Percentiles rank a stretch among this genome's conserved stretches.
Conservation (phyloP, 1,140 invertebrate species). For the Heliconius eleuchia region DNA sequence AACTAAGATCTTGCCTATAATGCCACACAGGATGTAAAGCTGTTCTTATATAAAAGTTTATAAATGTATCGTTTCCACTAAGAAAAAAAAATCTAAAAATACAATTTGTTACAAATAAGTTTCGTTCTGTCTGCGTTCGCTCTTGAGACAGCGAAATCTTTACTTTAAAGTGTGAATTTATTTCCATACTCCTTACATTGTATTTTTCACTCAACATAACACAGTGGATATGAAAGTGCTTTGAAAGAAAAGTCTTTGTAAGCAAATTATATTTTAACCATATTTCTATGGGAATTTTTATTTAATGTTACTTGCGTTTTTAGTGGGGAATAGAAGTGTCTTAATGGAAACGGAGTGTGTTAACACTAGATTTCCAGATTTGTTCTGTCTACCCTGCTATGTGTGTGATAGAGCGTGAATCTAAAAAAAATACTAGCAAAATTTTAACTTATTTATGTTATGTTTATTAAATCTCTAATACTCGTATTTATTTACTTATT, state of each 20-base stretch:
- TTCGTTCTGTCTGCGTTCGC: background rate
- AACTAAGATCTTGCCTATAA: no score
- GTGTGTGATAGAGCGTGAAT: no score
- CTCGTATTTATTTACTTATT: no score
- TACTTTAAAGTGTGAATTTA: slow-evolving; percentile 6
- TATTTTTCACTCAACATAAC: slow-evolving; percentile 12
- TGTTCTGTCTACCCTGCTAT: no score
- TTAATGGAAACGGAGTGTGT: no score
- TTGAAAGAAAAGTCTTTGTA: background rate
- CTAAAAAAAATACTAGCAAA: no score
- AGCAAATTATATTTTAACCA: background rate
- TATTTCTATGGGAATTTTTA: background rate
- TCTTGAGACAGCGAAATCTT: slow-evolving; percentile 13
- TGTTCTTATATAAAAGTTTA: background rate
- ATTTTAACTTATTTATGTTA: no score
- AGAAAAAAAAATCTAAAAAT: background rate
- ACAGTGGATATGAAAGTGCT: background rate
- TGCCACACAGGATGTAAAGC: no score
- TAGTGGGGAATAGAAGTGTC: no score
- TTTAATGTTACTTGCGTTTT: no score
- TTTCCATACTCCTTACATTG: slow-evolving; percentile 13
- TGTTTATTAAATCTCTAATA: no score
- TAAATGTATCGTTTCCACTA: background rate
- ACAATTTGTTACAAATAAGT: slow-evolving; percentile 4
- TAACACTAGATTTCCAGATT: no score